Percentiles rank a stretch among this genome's conserved stretches.
phyloP scores from a whole-genome alignment of 2,797 vertebrate species.

The Sarcophilus harrisii region DNA sequence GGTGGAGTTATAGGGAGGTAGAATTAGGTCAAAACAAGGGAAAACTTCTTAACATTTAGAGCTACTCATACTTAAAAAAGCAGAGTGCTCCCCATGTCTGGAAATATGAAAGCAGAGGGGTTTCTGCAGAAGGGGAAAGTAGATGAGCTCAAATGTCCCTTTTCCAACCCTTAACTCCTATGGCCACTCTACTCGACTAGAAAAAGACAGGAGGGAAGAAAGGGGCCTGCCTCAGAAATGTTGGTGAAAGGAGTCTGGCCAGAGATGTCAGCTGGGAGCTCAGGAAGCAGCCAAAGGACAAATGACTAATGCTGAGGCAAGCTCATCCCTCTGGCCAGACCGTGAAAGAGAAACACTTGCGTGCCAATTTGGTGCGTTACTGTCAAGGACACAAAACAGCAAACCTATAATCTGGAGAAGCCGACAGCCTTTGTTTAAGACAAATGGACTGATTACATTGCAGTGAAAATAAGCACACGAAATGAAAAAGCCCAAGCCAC shows the following conservation, averaged over 20 bases:
- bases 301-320: neutral
- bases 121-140: neutral
- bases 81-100: neutral
- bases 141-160: slow-evolving; percentile 13
- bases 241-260: neutral
- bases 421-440: neutral
- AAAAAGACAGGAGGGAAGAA: neutral
- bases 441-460: neutral
- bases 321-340: slow-evolving; percentile 21
- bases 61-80: neutral
- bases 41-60: neutral
- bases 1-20: neutral
- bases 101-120: neutral
- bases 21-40: neutral
- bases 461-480: neutral
- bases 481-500: neutral
- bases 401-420: neutral
- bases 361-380: neutral
- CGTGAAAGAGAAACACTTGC: neutral
- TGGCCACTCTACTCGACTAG: neutral
- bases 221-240: slow-evolving; percentile 9
- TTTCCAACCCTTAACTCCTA: slow-evolving; percentile 32
- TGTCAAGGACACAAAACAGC: neutral
- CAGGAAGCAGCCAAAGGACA: neutral
- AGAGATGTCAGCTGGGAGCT: too few species aligned